Conservation (phyloP, 2,797 vertebrate genomes). For the Dendrocincla tyrannina region DNA sequence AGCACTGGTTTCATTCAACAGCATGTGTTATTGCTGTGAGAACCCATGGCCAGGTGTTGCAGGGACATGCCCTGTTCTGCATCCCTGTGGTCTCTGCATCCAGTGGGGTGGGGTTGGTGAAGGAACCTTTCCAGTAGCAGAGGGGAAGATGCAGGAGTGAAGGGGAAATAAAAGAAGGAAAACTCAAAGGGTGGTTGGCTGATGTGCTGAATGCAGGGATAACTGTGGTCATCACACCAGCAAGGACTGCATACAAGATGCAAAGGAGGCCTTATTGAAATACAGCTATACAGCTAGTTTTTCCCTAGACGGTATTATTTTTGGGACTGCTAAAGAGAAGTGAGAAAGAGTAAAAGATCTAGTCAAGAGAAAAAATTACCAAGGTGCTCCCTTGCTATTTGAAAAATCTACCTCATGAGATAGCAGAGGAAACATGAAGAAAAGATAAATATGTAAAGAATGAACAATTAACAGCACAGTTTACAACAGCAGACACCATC, state of each 20-base stretch:
- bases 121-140: background rate
- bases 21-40: background rate
- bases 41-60: accelerated
- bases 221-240: background rate
- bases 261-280: background rate
- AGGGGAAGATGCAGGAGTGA: background rate
- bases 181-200: background rate
- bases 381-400: background rate
- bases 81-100: background rate
- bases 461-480: background rate
- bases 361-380: background rate
- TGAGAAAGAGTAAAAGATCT: background rate
- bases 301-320: background rate
- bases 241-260: background rate
- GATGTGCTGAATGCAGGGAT: accelerated
- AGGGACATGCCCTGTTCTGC: background rate
- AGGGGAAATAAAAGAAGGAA: background rate
- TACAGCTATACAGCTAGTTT: background rate
- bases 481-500: background rate
- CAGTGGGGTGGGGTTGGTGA: background rate
- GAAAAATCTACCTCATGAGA: background rate
- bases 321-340: background rate
- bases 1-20: background rate
- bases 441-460: background rate
- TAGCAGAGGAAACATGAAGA: background rate